These are phyloP conservation scores for Ceratotherium simum DNA, from an alignment of 2,113 vertebrate species.

Conservation along the genomic window DNA sequence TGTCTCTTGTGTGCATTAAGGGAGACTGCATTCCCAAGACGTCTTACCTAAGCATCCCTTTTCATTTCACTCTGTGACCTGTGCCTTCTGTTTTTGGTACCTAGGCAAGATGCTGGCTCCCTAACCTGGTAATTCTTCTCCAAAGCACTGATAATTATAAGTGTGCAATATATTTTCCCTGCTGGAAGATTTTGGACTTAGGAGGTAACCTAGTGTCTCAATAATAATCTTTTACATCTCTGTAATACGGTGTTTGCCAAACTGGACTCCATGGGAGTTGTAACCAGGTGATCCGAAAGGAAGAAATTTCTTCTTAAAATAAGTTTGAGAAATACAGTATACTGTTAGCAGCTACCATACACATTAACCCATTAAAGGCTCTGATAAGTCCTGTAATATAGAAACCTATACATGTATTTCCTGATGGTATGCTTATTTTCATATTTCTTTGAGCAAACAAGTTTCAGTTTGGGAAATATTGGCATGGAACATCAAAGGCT, in stretches of 20 bases:
- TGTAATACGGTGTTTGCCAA: background rate
- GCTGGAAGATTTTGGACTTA: background rate
- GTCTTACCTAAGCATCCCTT: background rate
- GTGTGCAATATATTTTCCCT: background rate
- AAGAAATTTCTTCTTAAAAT: background rate
- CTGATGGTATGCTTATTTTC: background rate
- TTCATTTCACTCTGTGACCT: background rate
- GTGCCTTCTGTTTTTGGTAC: background rate
- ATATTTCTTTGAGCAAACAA: background rate
- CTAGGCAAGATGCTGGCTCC: background rate
- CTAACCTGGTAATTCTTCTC: background rate
- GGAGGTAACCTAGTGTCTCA: background rate
- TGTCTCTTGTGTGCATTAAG: background rate
- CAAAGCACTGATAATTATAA: background rate
- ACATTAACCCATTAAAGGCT: background rate
- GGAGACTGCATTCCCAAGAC: background rate
- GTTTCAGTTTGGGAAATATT: background rate
- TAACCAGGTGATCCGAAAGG: background rate
- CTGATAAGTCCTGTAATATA: background rate
- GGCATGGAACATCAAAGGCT: background rate
- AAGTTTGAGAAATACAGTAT: background rate
- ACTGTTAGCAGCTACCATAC: background rate
- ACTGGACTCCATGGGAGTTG: background rate
- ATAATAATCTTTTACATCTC: background rate
- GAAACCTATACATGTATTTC: background rate